Conservation (phyloP, 2,113 vertebrate species). For the Cyphomyrus plagiostoma region DNA sequence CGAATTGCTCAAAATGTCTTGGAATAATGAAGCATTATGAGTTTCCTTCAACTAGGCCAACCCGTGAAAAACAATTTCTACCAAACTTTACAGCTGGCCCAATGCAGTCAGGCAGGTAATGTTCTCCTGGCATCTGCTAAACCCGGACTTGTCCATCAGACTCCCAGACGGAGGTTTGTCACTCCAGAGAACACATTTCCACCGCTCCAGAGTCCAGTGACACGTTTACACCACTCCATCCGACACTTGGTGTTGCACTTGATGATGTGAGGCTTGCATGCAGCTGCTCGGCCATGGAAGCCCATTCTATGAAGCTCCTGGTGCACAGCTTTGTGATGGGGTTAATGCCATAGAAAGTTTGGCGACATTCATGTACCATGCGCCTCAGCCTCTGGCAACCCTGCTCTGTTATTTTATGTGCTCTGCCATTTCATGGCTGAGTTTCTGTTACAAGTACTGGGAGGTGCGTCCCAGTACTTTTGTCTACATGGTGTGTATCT, state of each 20-base stretch:
- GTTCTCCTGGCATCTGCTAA: neutral
- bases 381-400: too few species aligned
- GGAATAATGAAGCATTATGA: neutral
- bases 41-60: neutral
- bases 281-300: too few species aligned
- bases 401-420: too few species aligned
- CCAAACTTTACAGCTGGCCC: neutral
- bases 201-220: neutral
- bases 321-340: too few species aligned
- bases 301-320: too few species aligned
- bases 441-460: too few species aligned
- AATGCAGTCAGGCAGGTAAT: neutral
- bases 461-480: neutral
- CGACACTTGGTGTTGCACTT: too few species aligned
- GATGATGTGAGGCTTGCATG: too few species aligned
- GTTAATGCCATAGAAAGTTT: too few species aligned
- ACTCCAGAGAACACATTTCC: neutral
- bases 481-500: neutral
- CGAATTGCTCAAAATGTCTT: neutral
- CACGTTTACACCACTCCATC: neutral
- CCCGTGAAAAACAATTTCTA: neutral
- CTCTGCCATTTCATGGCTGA: too few species aligned
- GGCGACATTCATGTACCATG: too few species aligned
- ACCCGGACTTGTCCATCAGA: neutral
- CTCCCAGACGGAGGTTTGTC: neutral